Percentiles rank a stretch among this genome's conserved stretches.
phyloP scores from a whole-genome alignment of 2,113 vertebrate genomes.

The Alaudala cheleensis region DNA sequence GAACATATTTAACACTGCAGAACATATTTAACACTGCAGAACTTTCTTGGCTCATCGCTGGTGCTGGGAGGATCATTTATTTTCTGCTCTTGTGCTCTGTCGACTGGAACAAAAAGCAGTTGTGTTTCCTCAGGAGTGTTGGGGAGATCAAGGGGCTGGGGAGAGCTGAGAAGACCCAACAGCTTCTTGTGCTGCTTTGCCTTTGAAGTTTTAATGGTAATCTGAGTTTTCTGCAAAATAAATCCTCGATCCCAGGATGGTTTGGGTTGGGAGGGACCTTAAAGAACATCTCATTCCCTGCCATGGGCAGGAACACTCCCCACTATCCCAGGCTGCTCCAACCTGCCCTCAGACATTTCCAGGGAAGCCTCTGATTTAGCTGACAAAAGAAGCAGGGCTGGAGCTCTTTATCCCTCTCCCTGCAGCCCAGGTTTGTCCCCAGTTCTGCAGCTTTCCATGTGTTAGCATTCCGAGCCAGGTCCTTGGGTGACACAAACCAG shows the following conservation, averaged over 20 bases:
- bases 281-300: background rate
- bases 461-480: background rate
- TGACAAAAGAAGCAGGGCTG: background rate
- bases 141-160: background rate
- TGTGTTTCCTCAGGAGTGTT: background rate
- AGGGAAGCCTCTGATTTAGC: background rate
- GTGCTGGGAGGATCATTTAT: background rate
- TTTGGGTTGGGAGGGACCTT: background rate
- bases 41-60: background rate
- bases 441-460: accelerated
- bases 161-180: background rate
- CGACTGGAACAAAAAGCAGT: background rate
- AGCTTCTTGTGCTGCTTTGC: background rate
- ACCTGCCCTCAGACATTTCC: background rate
- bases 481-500: background rate
- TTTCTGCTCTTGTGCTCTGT: background rate
- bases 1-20: background rate
- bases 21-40: background rate
- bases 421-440: background rate
- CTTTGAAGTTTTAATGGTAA: background rate
- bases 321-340: background rate
- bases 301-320: background rate
- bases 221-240: background rate
- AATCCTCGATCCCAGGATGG: background rate
- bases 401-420: background rate